Percentiles rank a stretch among this genome's conserved stretches.
Conservation (phyloP, 2,113 vertebrate genomes). For the Engystomops pustulosus region DNA sequence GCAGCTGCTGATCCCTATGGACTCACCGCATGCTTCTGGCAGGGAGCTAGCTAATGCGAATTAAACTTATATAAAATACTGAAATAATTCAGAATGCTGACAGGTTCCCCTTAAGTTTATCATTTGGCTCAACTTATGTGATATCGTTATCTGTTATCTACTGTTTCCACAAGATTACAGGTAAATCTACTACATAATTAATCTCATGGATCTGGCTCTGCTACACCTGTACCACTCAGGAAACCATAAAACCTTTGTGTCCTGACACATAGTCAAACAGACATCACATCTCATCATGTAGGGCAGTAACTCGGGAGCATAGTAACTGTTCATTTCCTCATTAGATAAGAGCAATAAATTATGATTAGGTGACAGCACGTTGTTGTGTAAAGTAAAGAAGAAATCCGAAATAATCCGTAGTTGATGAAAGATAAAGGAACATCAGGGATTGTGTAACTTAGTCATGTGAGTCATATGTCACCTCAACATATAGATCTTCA, state of each 20-base stretch:
- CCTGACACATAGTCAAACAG: neutral
- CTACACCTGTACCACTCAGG: neutral
- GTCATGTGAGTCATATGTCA: neutral
- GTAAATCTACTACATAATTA: neutral
- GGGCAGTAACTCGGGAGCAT: neutral
- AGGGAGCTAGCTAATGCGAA: too few species aligned
- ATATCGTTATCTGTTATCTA: neutral
- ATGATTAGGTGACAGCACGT: neutral
- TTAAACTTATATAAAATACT: too few species aligned
- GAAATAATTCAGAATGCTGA: too few species aligned
- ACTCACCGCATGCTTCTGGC: too few species aligned
- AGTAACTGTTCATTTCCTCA: neutral
- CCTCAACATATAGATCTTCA: neutral
- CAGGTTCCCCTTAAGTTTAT: too few species aligned
- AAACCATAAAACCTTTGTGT: neutral
- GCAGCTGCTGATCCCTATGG: too few species aligned
- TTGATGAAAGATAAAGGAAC: neutral
- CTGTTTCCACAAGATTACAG: neutral
- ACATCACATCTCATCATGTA: neutral
- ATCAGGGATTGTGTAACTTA: too few species aligned
- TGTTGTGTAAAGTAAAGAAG: neutral
- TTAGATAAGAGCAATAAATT: conserved; percentile 5
- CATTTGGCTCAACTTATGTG: neutral
- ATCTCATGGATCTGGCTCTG: neutral
- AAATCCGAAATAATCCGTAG: neutral